phyloP scores from a whole-genome alignment of 2,888 invertebrate genomes.

The Tiliacea citrago region DNA sequence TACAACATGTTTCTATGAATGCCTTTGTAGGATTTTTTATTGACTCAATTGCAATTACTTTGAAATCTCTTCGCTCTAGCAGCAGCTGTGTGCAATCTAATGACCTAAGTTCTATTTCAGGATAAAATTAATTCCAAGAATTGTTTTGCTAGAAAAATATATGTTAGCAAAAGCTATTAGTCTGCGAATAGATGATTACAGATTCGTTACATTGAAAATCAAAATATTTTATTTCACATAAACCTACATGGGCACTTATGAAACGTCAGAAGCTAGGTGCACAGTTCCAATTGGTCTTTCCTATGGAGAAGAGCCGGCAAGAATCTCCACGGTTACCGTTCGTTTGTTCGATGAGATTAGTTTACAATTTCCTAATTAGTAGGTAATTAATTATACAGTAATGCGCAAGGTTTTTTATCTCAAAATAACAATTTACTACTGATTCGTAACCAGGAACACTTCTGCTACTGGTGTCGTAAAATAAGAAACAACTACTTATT shows the following conservation, averaged over 20 bases:
- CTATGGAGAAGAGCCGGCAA: too few relatives aligned
- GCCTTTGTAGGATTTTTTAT: not conserved
- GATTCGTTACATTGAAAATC: not conserved
- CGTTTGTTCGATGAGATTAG: not conserved
- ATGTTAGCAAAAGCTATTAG: not conserved
- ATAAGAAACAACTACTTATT: not conserved
- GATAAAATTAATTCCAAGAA: not conserved
- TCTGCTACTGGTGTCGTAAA: not conserved
- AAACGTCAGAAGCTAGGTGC: too few relatives aligned
- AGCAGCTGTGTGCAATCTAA: not conserved
- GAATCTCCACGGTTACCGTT: not conserved
- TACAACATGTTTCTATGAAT: not conserved
- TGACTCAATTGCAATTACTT: not conserved
- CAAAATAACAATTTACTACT: not conserved
- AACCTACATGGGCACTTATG: too few relatives aligned
- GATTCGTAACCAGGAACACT: slow-evolving; percentile 11
- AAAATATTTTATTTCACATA: too few relatives aligned
- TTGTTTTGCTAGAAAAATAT: not conserved
- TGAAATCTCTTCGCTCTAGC: not conserved
- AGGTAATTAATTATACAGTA: not conserved
- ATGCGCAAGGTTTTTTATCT: not conserved
- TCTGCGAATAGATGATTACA: too few relatives aligned
- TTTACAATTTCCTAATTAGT: not conserved
- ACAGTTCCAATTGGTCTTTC: too few relatives aligned
- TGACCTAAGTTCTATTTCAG: not conserved